A percentile compares a stretch with the other conserved stretches of the same genome.
phyloP scores from a whole-genome alignment of 2,797 vertebrate genomes.

The Danio albolineatus region DNA sequence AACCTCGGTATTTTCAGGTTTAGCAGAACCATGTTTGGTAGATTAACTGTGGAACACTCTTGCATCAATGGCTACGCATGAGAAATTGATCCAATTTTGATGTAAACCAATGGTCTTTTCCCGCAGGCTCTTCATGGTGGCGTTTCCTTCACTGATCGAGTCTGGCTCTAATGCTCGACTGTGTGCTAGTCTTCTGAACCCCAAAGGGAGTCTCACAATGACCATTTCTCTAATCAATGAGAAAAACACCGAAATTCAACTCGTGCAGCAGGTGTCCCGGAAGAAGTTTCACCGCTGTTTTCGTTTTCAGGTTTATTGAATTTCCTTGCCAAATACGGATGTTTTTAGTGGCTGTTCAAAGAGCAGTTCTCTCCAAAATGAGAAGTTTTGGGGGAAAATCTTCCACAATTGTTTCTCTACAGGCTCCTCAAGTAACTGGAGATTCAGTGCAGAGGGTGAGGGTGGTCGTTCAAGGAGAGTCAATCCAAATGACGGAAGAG shows the following conservation, averaged over 20 bases:
- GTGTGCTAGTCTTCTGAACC: background rate
- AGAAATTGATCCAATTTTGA: too few relatives aligned
- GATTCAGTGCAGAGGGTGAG: constrained; percentile 49
- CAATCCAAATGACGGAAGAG: constrained; percentile 72
- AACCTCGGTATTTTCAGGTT: too few relatives aligned
- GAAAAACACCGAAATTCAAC: background rate
- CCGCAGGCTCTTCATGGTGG: constrained; percentile 4
- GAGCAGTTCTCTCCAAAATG: too few relatives aligned
- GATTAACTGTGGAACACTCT: too few relatives aligned
- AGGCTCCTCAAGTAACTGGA: constrained; percentile 64
- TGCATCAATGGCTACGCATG: too few relatives aligned
- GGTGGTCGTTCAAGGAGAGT: constrained; percentile 75
- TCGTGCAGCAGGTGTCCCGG: background rate
- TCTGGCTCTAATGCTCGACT: background rate
- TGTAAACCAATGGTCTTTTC: background rate
- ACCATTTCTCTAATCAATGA: background rate
- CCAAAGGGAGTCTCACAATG: background rate
- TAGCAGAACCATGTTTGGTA: too few relatives aligned
- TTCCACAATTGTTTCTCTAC: background rate
- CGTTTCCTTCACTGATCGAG: background rate
- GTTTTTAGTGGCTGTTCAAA: too few relatives aligned
- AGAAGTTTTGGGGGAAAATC: too few relatives aligned
- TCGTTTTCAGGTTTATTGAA: background rate
- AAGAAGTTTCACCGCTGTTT: background rate
- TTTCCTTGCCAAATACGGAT: background rate